A percentile compares a stretch with the other conserved stretches of the same genome.
Evolutionary conservation across 1,140 invertebrate genomes (phyloP).

Genomic region (Sycophila sp.): DNA sequence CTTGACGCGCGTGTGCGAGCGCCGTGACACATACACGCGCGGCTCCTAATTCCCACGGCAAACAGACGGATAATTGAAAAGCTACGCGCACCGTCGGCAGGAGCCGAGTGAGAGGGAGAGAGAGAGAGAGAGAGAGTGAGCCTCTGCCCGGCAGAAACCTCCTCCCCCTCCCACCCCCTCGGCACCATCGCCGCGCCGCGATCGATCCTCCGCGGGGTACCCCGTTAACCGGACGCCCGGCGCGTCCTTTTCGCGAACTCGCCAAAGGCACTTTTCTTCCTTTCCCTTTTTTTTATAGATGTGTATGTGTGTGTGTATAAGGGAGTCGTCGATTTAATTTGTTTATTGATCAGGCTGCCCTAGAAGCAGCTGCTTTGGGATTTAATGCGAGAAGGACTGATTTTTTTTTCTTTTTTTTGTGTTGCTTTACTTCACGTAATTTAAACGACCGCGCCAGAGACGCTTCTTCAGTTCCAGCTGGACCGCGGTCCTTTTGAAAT

Average conservation of each 20-base stretch:
- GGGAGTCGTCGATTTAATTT: no score
- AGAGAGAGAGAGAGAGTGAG: not conserved
- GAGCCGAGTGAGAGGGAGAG: not conserved
- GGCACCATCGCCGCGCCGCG: no score
- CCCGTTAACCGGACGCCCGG: not conserved
- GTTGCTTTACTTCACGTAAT: no score
- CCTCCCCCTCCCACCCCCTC: no score
- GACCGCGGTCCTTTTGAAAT: no score
- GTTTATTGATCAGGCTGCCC: no score
- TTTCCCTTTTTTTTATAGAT: not conserved
- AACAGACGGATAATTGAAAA: conserved; percentile 39
- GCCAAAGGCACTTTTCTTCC: not conserved
- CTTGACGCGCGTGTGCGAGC: conserved; percentile 5
- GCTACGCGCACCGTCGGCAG: conserved; percentile 7
- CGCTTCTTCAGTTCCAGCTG: no score
- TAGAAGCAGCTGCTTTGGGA: no score
- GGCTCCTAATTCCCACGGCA: conserved; percentile 35
- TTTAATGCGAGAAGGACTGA: no score
- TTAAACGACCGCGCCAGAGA: no score
- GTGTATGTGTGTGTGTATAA: not conserved
- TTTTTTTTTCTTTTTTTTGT: no score
- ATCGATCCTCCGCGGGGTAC: conserved; percentile 10
- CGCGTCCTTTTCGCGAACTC: not conserved
- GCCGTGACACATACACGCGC: not conserved
- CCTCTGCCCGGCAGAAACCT: no score